Evolutionary conservation across 2,888 invertebrate species (phyloP), one percentile per base, ranked within the genome.

Genomic region (Ennomos erosarius): DNA sequence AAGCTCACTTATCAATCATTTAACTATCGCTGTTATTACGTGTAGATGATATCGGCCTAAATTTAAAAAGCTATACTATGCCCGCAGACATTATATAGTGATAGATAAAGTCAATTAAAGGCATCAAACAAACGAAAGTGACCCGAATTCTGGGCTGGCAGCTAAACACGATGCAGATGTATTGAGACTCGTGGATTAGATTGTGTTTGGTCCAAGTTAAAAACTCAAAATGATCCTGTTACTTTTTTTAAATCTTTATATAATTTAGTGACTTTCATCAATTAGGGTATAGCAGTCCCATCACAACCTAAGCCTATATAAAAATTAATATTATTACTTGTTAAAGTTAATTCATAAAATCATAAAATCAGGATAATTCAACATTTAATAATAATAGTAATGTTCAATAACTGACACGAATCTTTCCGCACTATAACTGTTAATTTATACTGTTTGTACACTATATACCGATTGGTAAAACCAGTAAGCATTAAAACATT

Each of bases 91-190:
- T 63, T 55, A 51, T 55, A 55, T 52, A 51, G 43, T 55, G 52
- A 56, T 40, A 68, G 69, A 69, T 68, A 64, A 68, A 71, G 69
- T 68, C 68, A 74, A 72, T 74, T 70, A 73, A 67, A 63, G 57
- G 64, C 59, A 68, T 68, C 62, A 57, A 65, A 68, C 62, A 62
- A 70, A 71, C 62, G 66, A 76, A 73, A 74, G 68, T 73, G 68
- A 68, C 70, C 67, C 59, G 56, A 64, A 69, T 71, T 55, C 52
- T 37, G 48, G 63, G 48, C 59, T 43, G 59, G 60, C 64, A 67
- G 64, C 53, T 58, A 34, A 59, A 73, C 72, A 70, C 68, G 70
- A 70, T 55, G 59, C 69, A 70, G 67, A 69, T 69, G 62, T 62
- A 70, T 54, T 55, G 57, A 64, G 61, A 63, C 62, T 58, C 55